Evolutionary conservation across 2,888 invertebrate genomes (phyloP).

Genomic region (Meteorus cinctellus): DNA sequence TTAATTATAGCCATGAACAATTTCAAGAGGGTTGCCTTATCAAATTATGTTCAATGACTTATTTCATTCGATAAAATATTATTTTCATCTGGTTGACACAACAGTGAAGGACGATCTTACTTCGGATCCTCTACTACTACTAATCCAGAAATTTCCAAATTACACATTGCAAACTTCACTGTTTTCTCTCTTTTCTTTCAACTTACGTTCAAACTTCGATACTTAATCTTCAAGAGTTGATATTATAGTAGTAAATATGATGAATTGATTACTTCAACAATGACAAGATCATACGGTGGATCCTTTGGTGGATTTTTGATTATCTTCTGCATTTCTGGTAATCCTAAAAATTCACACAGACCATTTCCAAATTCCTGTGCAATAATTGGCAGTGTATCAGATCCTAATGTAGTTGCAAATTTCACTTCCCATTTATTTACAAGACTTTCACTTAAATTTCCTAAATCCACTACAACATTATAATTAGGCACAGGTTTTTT

Average conservation of each 20-base stretch:
- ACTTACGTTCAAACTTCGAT: no score
- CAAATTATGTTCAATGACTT: no score
- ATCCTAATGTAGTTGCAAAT: conserved; percentile 44
- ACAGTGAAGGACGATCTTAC: no score
- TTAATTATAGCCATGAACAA: no score
- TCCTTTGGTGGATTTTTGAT: conserved; percentile 57
- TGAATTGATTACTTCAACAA: conserved; percentile 51
- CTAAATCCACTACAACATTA: conserved; percentile 49
- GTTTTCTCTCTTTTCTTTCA: no score
- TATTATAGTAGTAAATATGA: not conserved
- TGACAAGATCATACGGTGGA: conserved; percentile 58
- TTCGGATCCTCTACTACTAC: no score
- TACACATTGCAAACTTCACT: no score
- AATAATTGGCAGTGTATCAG: conserved; percentile 44
- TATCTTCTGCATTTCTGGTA: conserved; percentile 52
- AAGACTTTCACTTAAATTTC: conserved; percentile 35
- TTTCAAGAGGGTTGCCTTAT: no score
- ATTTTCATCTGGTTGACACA: no score
- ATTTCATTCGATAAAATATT: no score
- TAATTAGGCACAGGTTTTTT: conserved; percentile 50
- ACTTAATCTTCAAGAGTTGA: no score
- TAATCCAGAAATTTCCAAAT: no score
- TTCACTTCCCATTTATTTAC: conserved; percentile 47
- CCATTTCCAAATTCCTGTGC: conserved; percentile 49
- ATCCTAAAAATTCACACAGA: conserved; percentile 54